Percentiles rank a stretch among this genome's conserved stretches.
Evolutionary conservation across 2,797 vertebrate genomes (phyloP).

Genomic region (Chromis chromis): DNA sequence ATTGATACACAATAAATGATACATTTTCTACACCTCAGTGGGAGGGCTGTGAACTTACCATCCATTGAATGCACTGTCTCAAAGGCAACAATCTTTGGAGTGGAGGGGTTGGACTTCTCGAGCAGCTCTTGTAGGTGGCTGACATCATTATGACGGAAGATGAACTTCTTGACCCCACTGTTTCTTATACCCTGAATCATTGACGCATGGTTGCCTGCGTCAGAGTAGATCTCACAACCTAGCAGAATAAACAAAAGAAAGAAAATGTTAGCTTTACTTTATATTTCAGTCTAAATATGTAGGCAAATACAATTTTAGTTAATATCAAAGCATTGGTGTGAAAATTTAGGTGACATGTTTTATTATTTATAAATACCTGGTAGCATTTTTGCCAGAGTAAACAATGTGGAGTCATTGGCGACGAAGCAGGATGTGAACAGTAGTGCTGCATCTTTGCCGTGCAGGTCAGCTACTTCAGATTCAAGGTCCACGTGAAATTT

Average conservation of each 20-base stretch:
- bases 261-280: background rate
- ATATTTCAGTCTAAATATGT: background rate
- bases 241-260: slow-evolving; percentile 30
- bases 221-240: slow-evolving; percentile 96
- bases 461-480: slow-evolving; percentile 91
- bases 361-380: slow-evolving; percentile 81
- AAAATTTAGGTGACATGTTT: background rate
- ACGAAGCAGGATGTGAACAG: slow-evolving; percentile 95
- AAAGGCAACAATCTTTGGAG: slow-evolving; percentile 94
- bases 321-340: background rate
- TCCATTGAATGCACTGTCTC: slow-evolving; percentile 97
- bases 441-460: slow-evolving; percentile 91
- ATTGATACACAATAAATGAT: background rate
- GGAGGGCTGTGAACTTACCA: slow-evolving; percentile 78
- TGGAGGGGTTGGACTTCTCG: slow-evolving; percentile 85
- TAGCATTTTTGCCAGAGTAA: slow-evolving; percentile 93
- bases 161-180: slow-evolving; percentile 91
- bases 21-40: background rate
- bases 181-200: slow-evolving; percentile 96
- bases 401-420: slow-evolving; percentile 95
- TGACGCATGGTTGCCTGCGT: slow-evolving; percentile 92
- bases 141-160: slow-evolving; percentile 93
- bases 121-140: slow-evolving; percentile 87
- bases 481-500: slow-evolving; percentile 94
- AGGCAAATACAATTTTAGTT: background rate